Evolutionary conservation across 2,113 vertebrate species (phyloP), one percentile per base, ranked within the genome.

Genomic region (Catharus minimus): DNA sequence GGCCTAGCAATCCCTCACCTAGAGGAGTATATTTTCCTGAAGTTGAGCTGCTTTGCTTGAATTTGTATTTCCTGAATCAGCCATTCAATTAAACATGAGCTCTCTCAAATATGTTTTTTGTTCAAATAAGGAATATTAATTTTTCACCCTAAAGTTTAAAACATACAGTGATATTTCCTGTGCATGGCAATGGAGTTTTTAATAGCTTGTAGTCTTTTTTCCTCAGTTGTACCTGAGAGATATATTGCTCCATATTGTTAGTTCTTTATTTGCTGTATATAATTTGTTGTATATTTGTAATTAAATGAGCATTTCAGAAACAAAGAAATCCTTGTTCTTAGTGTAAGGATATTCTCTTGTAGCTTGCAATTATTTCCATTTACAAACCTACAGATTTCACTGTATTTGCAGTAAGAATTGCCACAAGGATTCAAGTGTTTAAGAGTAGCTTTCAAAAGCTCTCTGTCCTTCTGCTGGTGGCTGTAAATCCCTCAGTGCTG

Each of bases 41-140:
- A 95, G 76, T 95, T 92, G 76, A 92, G 90, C 52, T 92, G 53
- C 76, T 95, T 93, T 90, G 36, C 52, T 68, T 91, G 85, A 88
- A 92, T 91, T 91, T 23, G 0, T 90, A 30, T 90, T 96, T 96
- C 85, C 89, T 95, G 82, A 38, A 56, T 89, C 79, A 92, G 68
- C 69, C 57, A 14, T 94, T 94, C 60, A 64, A 71, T 92, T 79
- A 91, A 88, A 94, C 85, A 94, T 74, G 64, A 83, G 52, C 88
- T 82, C 57, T 96, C 64, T 83, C 71, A 90, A 71, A 93, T 43
- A 88, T 89, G 9, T 38, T 84, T 88, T 95, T 74, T 66, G 84
- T 68, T 46, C 64, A 74, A 94, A 84, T 73, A 49, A 89, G 55
- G 86, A 95, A 86, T 66, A 67, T 86, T 28, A 68, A 49, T 86